phyloP scores from a whole-genome alignment of 2,797 vertebrate species.

The Molossus alvarezi region DNA sequence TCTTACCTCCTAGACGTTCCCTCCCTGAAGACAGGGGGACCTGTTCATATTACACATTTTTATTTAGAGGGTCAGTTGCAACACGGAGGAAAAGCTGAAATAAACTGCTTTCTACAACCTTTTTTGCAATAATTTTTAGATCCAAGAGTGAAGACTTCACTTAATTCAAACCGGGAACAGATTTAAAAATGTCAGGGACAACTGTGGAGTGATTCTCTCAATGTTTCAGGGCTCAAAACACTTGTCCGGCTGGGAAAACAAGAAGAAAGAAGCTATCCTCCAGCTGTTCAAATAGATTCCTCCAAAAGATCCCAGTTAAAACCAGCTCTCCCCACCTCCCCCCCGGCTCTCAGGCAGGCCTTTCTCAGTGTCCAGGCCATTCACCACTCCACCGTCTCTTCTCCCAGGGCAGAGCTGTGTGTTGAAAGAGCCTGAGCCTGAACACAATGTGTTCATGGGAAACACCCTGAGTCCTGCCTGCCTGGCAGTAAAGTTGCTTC shows the following conservation, averaged over 20 bases:
- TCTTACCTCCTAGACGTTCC: background rate
- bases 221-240: constrained; percentile 67
- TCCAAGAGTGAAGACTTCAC: constrained; percentile 32
- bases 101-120: constrained; percentile 41
- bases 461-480: background rate
- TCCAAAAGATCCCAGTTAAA: constrained; percentile 12
- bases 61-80: constrained; percentile 62
- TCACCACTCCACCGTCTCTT: background rate
- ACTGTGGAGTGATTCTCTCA: constrained; percentile 64
- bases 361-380: background rate
- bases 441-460: background rate
- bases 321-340: background rate
- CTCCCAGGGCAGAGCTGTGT: background rate
- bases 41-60: background rate
- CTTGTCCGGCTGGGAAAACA: constrained; percentile 60
- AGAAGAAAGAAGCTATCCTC: constrained; percentile 50
- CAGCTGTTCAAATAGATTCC: constrained; percentile 48
- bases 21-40: background rate
- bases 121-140: constrained; percentile 46
- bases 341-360: background rate
- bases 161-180: constrained; percentile 72
- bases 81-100: constrained; percentile 8
- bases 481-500: too few species aligned
- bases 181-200: constrained; percentile 81
- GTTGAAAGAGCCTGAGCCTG: background rate